Base-by-base conservation (phyloP, 2,888 invertebrate genomes). In the Pemphredon lugubris region DNA sequence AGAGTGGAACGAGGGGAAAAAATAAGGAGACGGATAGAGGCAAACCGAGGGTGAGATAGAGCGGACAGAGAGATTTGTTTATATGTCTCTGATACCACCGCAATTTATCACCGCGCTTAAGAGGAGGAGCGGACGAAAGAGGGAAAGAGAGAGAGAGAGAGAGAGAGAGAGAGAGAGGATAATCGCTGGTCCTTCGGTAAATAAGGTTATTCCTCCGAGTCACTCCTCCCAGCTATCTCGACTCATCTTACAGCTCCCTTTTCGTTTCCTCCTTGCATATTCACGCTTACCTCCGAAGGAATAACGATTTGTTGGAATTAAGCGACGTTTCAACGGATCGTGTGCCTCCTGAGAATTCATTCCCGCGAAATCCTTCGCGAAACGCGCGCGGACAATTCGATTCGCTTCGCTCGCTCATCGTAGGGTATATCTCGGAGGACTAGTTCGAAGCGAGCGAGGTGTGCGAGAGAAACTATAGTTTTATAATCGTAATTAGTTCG, bases 141-240 rank as follows among this genome's bases (percentile, higher is more conserved):
- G 40, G 37, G 23, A 39, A 18, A 34, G 32, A 47, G 39, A 11
- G 11, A 4, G 11, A 11, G 34, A 44, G 34, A 9, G 45, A 39
- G 3, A 39, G 30, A 21, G 18, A 44, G 44, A 14, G 16, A n/a
- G n/a, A 26, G 57, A 5, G 60, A 34, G 44, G 53, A 73, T 73
- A 73, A 73, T 73, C 68, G 68, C 16, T 32, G 67, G 63, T 68
- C 73, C 68, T 73, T 73, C 48, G 73, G 73, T 68, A 73, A 73
- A 73, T 73, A 73, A 73, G 73, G 68, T 73, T 73, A 73, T 73
- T 73, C 68, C 57, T 73, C 58, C 45, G 60, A 60, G 54, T 73
- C 59, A 66, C 58, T 59, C 53, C 71, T 34, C 50, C 32, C 2
- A 20, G 32, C 45, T 73, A 66, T 73, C 66, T 66, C 71, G 14